A percentile compares a stretch with the other conserved stretches of the same genome.
Conservation (phyloP, 2,113 vertebrate species). For the Acrocephalus arundinaceus region DNA sequence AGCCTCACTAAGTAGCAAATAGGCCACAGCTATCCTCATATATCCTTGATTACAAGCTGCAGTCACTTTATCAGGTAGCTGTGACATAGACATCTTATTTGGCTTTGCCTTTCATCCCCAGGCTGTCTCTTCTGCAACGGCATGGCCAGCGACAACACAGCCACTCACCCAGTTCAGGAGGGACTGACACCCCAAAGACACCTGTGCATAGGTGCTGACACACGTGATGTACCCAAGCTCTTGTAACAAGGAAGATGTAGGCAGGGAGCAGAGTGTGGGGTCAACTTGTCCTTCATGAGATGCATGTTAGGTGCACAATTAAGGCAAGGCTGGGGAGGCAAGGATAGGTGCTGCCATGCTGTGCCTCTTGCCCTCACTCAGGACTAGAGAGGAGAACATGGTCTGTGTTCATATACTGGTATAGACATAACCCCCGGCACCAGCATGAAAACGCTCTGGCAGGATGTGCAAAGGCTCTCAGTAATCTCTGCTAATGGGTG, state of each 20-base stretch:
- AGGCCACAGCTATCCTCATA: background rate
- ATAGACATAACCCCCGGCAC: rapidly evolving
- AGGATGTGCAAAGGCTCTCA: background rate
- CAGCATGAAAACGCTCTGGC: background rate
- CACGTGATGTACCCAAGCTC: rapidly evolving
- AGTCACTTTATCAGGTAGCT: background rate
- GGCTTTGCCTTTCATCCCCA: background rate
- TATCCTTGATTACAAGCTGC: background rate
- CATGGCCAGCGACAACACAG: background rate
- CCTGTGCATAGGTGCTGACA: background rate
- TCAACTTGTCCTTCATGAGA: background rate
- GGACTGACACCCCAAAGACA: background rate
- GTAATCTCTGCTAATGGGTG: background rate
- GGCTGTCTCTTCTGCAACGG: background rate
- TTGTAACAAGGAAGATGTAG: background rate
- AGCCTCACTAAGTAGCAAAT: background rate
- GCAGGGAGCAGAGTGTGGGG: background rate
- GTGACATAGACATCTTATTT: background rate
- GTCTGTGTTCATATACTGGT: background rate
- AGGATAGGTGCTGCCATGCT: rapidly evolving
- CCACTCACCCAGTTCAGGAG: background rate
- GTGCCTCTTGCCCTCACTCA: background rate
- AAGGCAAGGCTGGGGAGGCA: background rate
- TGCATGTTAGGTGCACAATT: background rate
- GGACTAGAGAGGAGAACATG: background rate